A percentile compares a stretch with the other conserved stretches of the same genome.
These are phyloP conservation scores for Diabrotica balteata DNA, from an alignment of 2,888 invertebrate genomes.

Conservation along the genomic window DNA sequence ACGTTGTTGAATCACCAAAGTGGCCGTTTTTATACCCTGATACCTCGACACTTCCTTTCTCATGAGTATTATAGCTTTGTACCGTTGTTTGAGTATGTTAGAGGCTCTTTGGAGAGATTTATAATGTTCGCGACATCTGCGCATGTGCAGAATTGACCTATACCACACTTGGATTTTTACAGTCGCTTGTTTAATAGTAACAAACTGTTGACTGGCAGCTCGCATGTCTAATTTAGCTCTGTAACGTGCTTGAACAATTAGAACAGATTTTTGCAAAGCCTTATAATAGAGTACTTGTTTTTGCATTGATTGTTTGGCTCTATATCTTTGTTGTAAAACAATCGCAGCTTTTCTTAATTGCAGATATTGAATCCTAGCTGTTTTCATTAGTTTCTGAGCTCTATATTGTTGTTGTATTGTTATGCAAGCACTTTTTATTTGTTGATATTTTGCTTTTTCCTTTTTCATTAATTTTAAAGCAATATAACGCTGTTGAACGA, in stretches of 20 bases:
- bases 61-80: slow-evolving; percentile 42
- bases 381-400: slow-evolving; percentile 34
- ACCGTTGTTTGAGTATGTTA: slow-evolving; percentile 26
- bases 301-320: slow-evolving; percentile 34
- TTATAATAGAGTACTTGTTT: slow-evolving; percentile 42
- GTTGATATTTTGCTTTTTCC: slow-evolving; percentile 40
- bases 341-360: slow-evolving; percentile 28
- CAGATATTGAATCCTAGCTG: slow-evolving; percentile 16
- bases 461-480: slow-evolving; percentile 44
- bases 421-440: slow-evolving; percentile 36
- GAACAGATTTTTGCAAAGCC: slow-evolving; percentile 26
- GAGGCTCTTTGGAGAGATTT: slow-evolving; percentile 30
- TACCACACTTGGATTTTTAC: slow-evolving; percentile 51
- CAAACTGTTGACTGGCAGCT: slow-evolving; percentile 54
- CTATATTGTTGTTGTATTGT: slow-evolving; percentile 45
- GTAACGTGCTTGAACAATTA: slow-evolving; percentile 62
- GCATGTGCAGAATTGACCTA: slow-evolving; percentile 33
- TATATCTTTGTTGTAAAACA: slow-evolving; percentile 33
- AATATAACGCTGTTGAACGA: slow-evolving; percentile 53
- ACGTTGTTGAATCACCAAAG: slow-evolving; percentile 45
- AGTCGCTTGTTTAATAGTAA: slow-evolving; percentile 50
- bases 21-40: slow-evolving; percentile 49
- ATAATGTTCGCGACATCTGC: slow-evolving; percentile 31
- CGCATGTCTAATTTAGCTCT: slow-evolving; percentile 58
- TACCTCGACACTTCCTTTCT: slow-evolving; percentile 54